phyloP scores from a whole-genome alignment of 2,797 vertebrate species.

The Centropyge bicolor region DNA sequence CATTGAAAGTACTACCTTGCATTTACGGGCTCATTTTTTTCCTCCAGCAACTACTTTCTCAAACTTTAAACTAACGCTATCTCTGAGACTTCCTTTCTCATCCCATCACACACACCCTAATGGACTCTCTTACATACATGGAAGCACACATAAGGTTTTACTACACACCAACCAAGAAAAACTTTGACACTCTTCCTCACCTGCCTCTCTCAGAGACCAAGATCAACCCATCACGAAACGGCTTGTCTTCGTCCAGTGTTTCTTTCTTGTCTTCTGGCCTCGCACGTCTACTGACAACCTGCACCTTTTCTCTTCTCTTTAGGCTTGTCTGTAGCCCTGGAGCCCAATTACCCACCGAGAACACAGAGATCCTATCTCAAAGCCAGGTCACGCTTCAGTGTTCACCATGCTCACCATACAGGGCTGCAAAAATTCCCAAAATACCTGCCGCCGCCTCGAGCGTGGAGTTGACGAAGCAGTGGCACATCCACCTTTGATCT shows the following conservation, averaged over 20 bases:
- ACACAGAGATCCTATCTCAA: slow-evolving; percentile 79
- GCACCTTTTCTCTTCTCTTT: slow-evolving; percentile 59
- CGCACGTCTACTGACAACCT: slow-evolving; percentile 59
- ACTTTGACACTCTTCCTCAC: slow-evolving; percentile 24
- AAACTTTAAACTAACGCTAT: slow-evolving; percentile 38
- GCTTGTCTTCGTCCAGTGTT: slow-evolving; percentile 40
- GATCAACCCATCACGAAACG: slow-evolving; percentile 47
- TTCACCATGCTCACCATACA: slow-evolving; percentile 55
- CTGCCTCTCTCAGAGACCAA: slow-evolving; percentile 19
- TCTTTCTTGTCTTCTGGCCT: slow-evolving; percentile 49
- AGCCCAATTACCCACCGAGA: slow-evolving; percentile 80
- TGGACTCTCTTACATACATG: slow-evolving; percentile 7
- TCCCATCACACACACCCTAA: slow-evolving; percentile 23
- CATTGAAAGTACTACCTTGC: slow-evolving; percentile 14
- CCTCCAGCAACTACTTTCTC: slow-evolving; percentile 15
- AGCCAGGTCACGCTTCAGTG: slow-evolving; percentile 69
- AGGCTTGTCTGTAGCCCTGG: slow-evolving; percentile 61
- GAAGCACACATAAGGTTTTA: slow-evolving; percentile 15
- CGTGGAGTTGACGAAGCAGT: slow-evolving; percentile 49
- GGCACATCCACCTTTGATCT: slow-evolving; percentile 58
- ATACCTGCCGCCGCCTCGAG: slow-evolving; percentile 61
- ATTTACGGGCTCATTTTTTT: slow-evolving; percentile 34
- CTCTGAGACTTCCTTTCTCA: neutral
- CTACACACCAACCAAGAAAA: slow-evolving; percentile 10
- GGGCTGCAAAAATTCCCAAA: slow-evolving; percentile 60